Evolutionary conservation across 1,140 invertebrate genomes (phyloP), one percentile per base, ranked within the genome.

Genomic region (Neodiprion lecontei): DNA sequence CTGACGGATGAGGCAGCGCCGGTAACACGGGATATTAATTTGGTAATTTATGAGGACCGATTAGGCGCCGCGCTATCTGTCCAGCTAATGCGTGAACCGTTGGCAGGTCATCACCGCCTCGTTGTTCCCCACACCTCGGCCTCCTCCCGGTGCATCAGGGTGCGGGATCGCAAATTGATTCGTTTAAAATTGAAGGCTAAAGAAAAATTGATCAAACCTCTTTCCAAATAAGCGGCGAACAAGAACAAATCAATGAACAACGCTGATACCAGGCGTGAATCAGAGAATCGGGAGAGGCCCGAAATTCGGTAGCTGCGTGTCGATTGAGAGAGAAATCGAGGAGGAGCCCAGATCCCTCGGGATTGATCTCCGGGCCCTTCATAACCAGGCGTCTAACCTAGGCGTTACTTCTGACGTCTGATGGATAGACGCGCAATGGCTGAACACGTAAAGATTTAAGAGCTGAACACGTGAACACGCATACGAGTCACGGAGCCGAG

Each of bases 41-140:
- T 88, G 83, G 82, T 86, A 88, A 88, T 88, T 88, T 88, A 88
- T 86, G 85, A 81, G 77, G 75, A 75, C 81, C 86, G 85, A 87
- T 88, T 88, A 87, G 85, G 82, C 83, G 83, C 53, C 53, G 77
- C 81, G 85, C 82, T 88, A 87, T 86, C 83, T 84, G 84, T 85
- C 81, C 76, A 78, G 79, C 83, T 87, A 88, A 88, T 87, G 85
- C 82, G 82, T 79, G 82, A 87, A 82, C 80, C 83, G 83, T 87
- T 85, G 84, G 82, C 84, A 84, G 84, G 80, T 87, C 81, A 85
- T 84, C 80, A 81, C 79, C 82, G 75, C 53, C 28, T 3, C 28
- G 28, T 40, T 40, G 28, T 40, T 40, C 28, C 28, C 1, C 1
- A 40, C 28, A 40, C 28, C 28, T 21, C 17, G 17, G 17, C 28